These are phyloP conservation scores for Pteropus rufus DNA, from an alignment of 2,797 vertebrate species.

Conservation along the genomic window DNA sequence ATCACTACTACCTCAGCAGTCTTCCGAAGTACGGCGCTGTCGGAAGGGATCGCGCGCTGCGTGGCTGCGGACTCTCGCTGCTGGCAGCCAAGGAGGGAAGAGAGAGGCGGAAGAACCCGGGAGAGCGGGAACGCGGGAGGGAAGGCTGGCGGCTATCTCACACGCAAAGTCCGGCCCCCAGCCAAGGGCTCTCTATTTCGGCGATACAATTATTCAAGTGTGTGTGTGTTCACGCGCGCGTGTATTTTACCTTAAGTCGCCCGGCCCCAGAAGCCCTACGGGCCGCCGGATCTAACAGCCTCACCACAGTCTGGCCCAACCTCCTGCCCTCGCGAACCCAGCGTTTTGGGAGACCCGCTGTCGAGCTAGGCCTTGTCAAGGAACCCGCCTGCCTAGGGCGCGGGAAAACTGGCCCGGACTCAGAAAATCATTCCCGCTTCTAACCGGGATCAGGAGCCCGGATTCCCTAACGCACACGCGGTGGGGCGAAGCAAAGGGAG, in stretches of 20 bases:
- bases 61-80: background rate
- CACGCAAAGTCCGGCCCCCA: constrained; percentile 51
- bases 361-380: background rate
- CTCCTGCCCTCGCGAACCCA: background rate
- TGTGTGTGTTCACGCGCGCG: background rate
- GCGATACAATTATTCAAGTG: constrained; percentile 38
- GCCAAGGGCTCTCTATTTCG: constrained; percentile 65
- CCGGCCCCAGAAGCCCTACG: background rate
- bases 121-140: constrained; percentile 58
- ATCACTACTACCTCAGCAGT: background rate
- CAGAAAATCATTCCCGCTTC: background rate
- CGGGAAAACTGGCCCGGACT: background rate
- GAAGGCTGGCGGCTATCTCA: constrained; percentile 45
- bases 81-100: constrained; percentile 19
- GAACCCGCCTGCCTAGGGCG: background rate
- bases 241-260: background rate
- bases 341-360: background rate
- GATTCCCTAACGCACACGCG: background rate
- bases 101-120: constrained; percentile 13
- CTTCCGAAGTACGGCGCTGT: constrained; percentile 16
- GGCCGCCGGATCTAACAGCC: background rate
- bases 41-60: background rate
- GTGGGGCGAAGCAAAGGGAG: background rate
- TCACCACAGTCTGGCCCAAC: background rate
- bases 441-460: background rate